Percentiles rank a stretch among this genome's conserved stretches.
Conservation (phyloP, 2,113 vertebrate species). For the Parus major region DNA sequence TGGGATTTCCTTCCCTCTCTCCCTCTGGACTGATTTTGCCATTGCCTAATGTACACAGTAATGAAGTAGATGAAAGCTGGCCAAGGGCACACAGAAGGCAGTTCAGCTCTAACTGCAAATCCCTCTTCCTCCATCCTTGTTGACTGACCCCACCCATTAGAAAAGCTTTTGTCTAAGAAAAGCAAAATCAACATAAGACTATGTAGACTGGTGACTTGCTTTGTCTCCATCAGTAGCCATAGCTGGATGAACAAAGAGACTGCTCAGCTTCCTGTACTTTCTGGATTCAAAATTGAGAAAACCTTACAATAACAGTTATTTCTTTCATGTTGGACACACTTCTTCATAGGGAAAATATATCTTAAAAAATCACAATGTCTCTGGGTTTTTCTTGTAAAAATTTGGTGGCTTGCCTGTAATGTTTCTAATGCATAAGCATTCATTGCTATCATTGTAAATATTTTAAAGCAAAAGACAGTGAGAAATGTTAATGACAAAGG, state of each 20-base stretch:
- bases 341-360: not conserved
- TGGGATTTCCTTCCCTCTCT: not conserved
- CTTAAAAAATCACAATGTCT: not conserved
- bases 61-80: conserved; percentile 61
- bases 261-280: conserved; percentile 53
- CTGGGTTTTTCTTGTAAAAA: not conserved
- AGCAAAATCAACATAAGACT: conserved; percentile 49
- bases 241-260: conserved; percentile 64
- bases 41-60: conserved; percentile 19
- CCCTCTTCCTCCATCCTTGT: conserved; percentile 44
- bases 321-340: not conserved
- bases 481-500: not conserved
- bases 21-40: not conserved
- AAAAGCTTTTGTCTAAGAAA: conserved; percentile 57
- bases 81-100: conserved; percentile 27
- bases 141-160: conserved; percentile 33
- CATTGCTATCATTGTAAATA: not conserved
- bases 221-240: conserved; percentile 68
- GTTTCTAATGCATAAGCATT: not conserved
- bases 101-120: conserved; percentile 49
- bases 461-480: not conserved
- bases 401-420: not conserved
- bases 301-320: conserved; percentile 19
- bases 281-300: conserved; percentile 46
- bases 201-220: not conserved